Percentiles rank a stretch among this genome's conserved stretches.
These are phyloP conservation scores for Onychomys leucogaster DNA, from an alignment of 2,797 vertebrate genomes.

Conservation along the genomic window DNA sequence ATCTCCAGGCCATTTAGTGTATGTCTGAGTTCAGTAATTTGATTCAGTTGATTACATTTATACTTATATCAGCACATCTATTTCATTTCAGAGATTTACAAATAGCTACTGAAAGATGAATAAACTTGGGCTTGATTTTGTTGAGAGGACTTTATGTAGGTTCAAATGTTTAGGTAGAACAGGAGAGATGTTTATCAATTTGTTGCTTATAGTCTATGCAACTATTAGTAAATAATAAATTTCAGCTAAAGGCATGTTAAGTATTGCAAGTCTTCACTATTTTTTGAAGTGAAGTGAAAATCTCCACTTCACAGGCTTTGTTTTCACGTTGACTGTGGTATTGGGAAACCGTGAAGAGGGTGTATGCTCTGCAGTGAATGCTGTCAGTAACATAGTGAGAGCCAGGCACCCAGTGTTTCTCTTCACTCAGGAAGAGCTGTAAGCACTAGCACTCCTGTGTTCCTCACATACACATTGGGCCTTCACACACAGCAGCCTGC, in stretches of 20 bases:
- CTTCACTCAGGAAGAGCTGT: neutral
- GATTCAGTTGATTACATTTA: constrained; percentile 78
- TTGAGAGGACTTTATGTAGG: constrained; percentile 50
- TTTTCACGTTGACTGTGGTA: constrained; percentile 18
- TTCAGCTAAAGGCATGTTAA: constrained; percentile 27
- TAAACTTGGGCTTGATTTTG: constrained; percentile 63
- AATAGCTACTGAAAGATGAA: constrained; percentile 24
- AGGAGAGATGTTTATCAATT: neutral
- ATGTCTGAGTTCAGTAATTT: constrained; percentile 81
- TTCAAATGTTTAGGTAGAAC: constrained; percentile 57
- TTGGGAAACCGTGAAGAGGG: neutral
- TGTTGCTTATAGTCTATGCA: neutral
- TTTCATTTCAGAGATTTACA: constrained; percentile 70
- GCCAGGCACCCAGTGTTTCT: neutral
- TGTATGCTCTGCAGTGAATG: neutral
- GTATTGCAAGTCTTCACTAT: constrained; percentile 8
- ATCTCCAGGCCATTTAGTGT: constrained; percentile 30
- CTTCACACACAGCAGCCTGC: neutral
- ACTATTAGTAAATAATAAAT: constrained; percentile 42
- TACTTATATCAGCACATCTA: constrained; percentile 80
- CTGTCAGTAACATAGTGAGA: neutral
- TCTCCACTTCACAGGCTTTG: neutral
- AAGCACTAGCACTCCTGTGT: neutral
- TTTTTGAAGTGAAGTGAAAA: neutral
- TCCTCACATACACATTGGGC: neutral